Evolutionary conservation across 1,140 invertebrate genomes (phyloP).

Genomic region (Drosophila asahinai): DNA sequence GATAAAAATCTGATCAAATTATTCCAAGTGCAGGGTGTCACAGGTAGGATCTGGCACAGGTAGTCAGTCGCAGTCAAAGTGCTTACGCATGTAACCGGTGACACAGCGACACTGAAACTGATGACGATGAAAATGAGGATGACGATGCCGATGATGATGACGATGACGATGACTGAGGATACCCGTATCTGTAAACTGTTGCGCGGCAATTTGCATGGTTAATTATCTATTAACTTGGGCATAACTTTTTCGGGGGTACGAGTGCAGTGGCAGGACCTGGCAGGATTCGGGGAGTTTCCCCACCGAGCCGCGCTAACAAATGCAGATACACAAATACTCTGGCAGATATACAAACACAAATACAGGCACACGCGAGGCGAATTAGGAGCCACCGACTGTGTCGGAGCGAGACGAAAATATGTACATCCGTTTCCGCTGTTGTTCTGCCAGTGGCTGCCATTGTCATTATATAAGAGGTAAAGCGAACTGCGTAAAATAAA

Average conservation of each 20-base stretch:
- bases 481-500: constrained; percentile 28
- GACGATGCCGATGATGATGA: constrained; percentile 33
- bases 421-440: constrained; percentile 71
- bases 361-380: constrained; percentile 27
- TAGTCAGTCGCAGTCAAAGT: constrained; percentile 43
- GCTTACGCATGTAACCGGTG: constrained; percentile 53
- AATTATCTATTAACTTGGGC: constrained; percentile 82
- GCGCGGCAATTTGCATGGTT: constrained; percentile 78
- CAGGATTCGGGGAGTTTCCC: constrained; percentile 18
- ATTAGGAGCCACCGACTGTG: constrained; percentile 30
- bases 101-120: constrained; percentile 42
- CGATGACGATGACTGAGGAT: constrained; percentile 59
- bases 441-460: constrained; percentile 37
- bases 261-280: constrained; percentile 27
- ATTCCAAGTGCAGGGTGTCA: background rate
- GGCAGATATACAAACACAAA: constrained; percentile 12
- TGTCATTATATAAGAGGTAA: constrained; percentile 48
- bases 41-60: constrained; percentile 14
- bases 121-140: constrained; percentile 24
- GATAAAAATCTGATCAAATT: too few relatives aligned
- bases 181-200: constrained; percentile 76
- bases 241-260: constrained; percentile 62
- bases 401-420: constrained; percentile 42
- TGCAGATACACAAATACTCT: constrained; percentile 25
- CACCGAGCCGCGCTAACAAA: constrained; percentile 18